Evolutionary conservation across 2,888 invertebrate species (phyloP).

Genomic region (Caenorhabditis sp.): DNA sequence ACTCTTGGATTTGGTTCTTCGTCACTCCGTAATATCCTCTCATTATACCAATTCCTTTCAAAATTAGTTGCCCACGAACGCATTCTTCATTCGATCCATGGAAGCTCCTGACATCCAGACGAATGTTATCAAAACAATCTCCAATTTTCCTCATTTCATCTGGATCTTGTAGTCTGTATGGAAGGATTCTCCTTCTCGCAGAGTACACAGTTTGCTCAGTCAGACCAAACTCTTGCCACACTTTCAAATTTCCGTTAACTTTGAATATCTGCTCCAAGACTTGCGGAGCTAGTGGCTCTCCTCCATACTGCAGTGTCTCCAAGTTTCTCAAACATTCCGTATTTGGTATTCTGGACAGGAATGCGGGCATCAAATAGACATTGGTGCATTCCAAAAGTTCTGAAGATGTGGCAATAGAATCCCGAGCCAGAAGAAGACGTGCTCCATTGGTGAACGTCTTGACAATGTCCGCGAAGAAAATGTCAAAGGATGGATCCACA

Average conservation of each 20-base stretch:
- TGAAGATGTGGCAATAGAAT: slow-evolving; percentile 33
- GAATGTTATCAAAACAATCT: slow-evolving; percentile 63
- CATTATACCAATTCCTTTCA: slow-evolving; percentile 54
- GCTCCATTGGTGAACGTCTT: slow-evolving; percentile 69
- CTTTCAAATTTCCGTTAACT: not conserved
- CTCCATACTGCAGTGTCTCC: slow-evolving; percentile 74
- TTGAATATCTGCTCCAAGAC: slow-evolving; percentile 31
- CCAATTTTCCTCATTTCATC: slow-evolving; percentile 58
- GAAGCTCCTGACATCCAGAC: not conserved
- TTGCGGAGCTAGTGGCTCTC: slow-evolving; percentile 66
- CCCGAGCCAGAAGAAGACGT: slow-evolving; percentile 43
- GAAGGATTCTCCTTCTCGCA: slow-evolving; percentile 54
- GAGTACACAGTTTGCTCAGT: slow-evolving; percentile 80
- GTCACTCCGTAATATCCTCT: slow-evolving; percentile 56
- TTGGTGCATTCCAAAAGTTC: slow-evolving; percentile 66
- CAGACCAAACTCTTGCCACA: slow-evolving; percentile 77
- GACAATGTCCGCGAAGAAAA: slow-evolving; percentile 80
- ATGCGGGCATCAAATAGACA: slow-evolving; percentile 80
- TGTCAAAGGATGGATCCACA: slow-evolving; percentile 80
- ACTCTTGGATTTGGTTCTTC: not conserved
- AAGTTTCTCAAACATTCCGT: slow-evolving; percentile 21
- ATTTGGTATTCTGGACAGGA: slow-evolving; percentile 55
- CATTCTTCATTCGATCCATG: not conserved
- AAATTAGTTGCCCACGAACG: slow-evolving; percentile 28
- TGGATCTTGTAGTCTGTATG: not conserved